Base-by-base conservation (phyloP, 2,888 invertebrate species). In the Dioctria rufipes region DNA sequence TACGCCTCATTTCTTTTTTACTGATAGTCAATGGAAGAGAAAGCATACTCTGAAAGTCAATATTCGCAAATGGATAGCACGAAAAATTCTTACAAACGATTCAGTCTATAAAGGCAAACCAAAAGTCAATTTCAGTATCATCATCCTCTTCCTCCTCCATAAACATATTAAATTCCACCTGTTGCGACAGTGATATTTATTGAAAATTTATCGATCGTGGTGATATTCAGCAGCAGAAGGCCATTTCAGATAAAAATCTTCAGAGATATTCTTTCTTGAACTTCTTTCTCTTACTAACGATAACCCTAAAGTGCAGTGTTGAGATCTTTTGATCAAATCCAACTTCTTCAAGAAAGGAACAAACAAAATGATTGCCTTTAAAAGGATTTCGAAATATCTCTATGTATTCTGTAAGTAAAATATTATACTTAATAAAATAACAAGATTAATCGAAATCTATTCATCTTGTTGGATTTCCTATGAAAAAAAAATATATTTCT, bases 161-260 rank as follows among this genome's bases (percentile, higher is more conserved):
- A 42, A 60, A 40, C 58, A 73, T 73, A 78, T 66, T 25, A 66
- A 66, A 69, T 80, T 80, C 80, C 80, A 80, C 80, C 80, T 80
- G 80, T 73, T 80, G 80, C 65, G 80, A 73, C 46, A 43, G 51
- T 71, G 80, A 71, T 80, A 80, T 80, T 73, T 73, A 80, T 65
- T 73, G 80, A 65, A 65, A 80, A 80, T 80, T 80, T 80, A 80
- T 80, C 71, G 80, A 80, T 80, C 73, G 63, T 65, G 51, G 63
- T 65, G 60, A 79, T 60, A 69, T 79, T 58, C 79, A 60, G 69
- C 79, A 79, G 67, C 69, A 60, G 46, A 79, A 60, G 25, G 69
- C 69, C 60, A 60, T 79, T 69, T 37, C 37, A 69, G 79, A 79
- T 79, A 79, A 79, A 67, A 54, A 79, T 79, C 79, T 54, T 11